Conservation (phyloP, 2,113 vertebrate genomes). For the Tiliqua scincoides region DNA sequence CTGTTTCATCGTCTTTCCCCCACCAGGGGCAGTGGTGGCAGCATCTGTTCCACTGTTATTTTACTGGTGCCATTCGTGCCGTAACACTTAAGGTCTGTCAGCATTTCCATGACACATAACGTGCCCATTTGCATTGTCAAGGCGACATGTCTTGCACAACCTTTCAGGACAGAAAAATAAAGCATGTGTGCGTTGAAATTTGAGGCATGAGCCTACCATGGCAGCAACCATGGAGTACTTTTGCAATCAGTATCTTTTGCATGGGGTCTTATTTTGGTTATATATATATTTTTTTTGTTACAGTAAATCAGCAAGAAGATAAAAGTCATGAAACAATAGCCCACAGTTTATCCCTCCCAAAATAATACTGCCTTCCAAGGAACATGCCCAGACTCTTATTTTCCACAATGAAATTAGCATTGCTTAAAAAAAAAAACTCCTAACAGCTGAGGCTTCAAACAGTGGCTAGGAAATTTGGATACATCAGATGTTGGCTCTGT, state of each 20-base stretch:
- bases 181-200: background rate
- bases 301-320: background rate
- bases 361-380: background rate
- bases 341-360: background rate
- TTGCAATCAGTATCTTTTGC: background rate
- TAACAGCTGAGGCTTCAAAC: background rate
- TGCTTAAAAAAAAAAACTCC: conserved; percentile 4
- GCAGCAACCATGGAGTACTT: background rate
- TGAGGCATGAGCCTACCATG: too few species aligned
- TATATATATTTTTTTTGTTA: background rate
- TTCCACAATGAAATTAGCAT: background rate
- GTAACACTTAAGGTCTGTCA: conserved; percentile 70
- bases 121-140: conserved; percentile 40
- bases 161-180: background rate
- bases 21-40: conserved; percentile 79
- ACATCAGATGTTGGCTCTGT: background rate
- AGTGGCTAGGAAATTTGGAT: background rate
- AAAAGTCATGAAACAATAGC: background rate
- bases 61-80: conserved; percentile 73
- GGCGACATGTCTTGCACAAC: conserved; percentile 27
- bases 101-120: conserved; percentile 56
- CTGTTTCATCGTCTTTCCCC: conserved; percentile 80
- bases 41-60: conserved; percentile 78
- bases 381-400: background rate
- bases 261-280: background rate